Conservation (phyloP, 2,888 invertebrate species). For the Synanthedon tipuliformis region DNA sequence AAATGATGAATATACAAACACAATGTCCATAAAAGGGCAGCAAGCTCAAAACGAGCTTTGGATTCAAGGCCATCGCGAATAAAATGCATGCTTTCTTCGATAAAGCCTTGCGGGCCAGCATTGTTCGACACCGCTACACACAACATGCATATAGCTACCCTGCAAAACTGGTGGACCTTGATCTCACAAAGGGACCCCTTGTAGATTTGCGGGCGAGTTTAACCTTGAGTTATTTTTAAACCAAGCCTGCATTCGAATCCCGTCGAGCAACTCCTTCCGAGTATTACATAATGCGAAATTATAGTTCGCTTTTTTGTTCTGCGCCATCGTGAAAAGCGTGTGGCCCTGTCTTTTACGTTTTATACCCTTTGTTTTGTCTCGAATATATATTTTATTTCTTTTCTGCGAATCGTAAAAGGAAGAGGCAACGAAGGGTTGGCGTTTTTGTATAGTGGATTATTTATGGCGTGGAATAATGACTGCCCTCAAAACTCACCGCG, state of each 20-base stretch:
- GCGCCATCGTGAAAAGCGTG: constrained; percentile 49
- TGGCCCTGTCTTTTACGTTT: constrained; percentile 65
- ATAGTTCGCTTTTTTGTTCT: constrained; percentile 52
- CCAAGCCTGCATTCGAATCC: constrained; percentile 57
- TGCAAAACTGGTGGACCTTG: constrained; percentile 63
- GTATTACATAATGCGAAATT: constrained; percentile 67
- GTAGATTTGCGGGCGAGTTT: constrained; percentile 35
- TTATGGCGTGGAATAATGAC: constrained; percentile 63
- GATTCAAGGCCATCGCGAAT: not conserved
- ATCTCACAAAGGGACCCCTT: constrained; percentile 64
- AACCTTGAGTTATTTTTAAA: constrained; percentile 69
- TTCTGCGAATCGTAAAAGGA: constrained; percentile 67
- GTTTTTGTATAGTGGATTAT: constrained; percentile 57
- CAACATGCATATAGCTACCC: constrained; percentile 34
- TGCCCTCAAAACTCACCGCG: constrained; percentile 31
- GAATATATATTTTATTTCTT: constrained; percentile 60
- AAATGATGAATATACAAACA: not conserved
- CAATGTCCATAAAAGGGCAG: not conserved
- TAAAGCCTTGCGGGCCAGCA: not conserved
- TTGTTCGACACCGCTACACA: not conserved
- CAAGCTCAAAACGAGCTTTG: not conserved
- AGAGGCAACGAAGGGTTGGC: constrained; percentile 67
- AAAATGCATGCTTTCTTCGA: not conserved
- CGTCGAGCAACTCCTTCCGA: constrained; percentile 59
- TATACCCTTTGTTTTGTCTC: constrained; percentile 63